Evolutionary conservation across 2,113 vertebrate genomes (phyloP), one percentile per base, ranked within the genome.

Genomic region (Nycticorax nycticorax): DNA sequence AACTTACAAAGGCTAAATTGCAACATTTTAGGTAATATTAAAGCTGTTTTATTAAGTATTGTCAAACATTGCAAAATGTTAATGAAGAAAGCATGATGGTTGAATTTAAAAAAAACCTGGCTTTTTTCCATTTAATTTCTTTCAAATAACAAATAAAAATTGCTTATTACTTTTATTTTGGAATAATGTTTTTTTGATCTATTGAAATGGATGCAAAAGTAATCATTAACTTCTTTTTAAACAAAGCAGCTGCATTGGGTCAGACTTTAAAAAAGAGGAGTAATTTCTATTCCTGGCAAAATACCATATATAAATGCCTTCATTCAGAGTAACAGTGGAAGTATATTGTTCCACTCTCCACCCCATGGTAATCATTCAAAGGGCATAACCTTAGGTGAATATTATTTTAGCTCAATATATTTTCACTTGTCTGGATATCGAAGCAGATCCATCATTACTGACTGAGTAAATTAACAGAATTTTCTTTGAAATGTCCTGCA

Each of bases 41-140:
- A 95, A 95, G 77, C 64, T 75, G 81, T 97, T 97, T 97, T 95
- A 97, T 96, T 94, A 93, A 96, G 88, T 72, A 96, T 97, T 97
- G 80, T 97, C 95, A 92, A 94, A 85, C 71, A 85, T 85, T 89
- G 78, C 91, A 95, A 94, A 95, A 97, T 52, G 50, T 52, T 97
- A 96, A 96, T 94, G 87, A 95, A 88, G 93, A 94, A 94, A 94
- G 84, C 71, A 92, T 94, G 95, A 67, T 91, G 76, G 63, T 72
- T 95, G 76, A 78, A 79, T 91, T 94, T 13, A 1, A 41, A 78
- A 93, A 93, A 76, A 72, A 45, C 0, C 52, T 95, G 93, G 92
- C 88, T 64, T 55, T 91, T 88, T 95, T 97, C 96, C 94, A 93
- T 94, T 95, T 95, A 92, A 97, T 97, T 97, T 97, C 75, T 90